Base-by-base conservation (phyloP, 2,113 vertebrate species). In the Suncus etruscus region DNA sequence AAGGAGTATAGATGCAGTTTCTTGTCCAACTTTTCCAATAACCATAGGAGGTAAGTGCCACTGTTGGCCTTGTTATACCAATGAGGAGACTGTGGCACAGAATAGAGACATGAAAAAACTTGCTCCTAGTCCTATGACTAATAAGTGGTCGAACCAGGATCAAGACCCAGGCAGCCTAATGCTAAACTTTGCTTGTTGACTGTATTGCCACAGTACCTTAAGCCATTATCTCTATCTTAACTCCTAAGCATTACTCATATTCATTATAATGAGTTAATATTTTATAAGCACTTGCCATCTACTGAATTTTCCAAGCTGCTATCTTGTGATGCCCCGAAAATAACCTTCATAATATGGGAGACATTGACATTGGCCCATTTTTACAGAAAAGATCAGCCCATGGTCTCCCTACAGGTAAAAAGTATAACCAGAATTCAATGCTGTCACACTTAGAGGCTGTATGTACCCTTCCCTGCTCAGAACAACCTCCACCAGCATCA, bases 251-350 rank as follows among this genome's bases (percentile, higher is more conserved):
- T 50, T 92, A 70, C 48, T 93, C 25, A 70, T 63, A 29, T 78
- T 48, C 51, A 66, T 82, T 63, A 88, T 25, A 90, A 73, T 76
- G n/a, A 83, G 20, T 70, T 86, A 63, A 70, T 31, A 65, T 85
- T 74, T 63, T 54, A 7, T 45, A 12, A 89, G n/a, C 25, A 72
- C 39, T 58, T 29, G 50, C 27, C 73, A 45, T 83, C 68, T 68
- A 32, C 18, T 45, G 12, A 24, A 16, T n/a, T 66, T 16, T 61
- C 22, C 58, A 61, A 61, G 20, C 20, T 58, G 54, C 18, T 61
- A 61, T 61, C 54, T 81, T 50, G 50, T 58, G 20, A 29, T 18
- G 61, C 9, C 16, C 32, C 75, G 18, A 31, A 73, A 75, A 82
- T 8, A 6, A 87, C n/a, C 18, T 51, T 72, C 15, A 86, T 20